Evolutionary conservation across 2,113 vertebrate species (phyloP).

Genomic region (Verasper variegatus): DNA sequence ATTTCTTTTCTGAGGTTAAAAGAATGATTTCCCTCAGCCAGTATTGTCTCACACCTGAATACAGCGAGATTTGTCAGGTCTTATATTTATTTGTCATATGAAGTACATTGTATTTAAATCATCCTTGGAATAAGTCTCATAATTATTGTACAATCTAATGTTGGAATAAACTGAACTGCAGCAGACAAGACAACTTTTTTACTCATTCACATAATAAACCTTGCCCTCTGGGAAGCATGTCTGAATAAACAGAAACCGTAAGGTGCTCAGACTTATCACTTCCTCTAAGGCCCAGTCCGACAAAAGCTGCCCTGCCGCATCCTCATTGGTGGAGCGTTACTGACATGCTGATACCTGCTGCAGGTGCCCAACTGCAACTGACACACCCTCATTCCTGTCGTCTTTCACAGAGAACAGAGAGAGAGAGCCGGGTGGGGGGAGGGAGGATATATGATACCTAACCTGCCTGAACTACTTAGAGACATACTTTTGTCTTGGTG

Average conservation of each 20-base stretch:
- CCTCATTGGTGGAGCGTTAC: constrained; percentile 40
- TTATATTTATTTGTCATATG: constrained; percentile 59
- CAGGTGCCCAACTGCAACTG: constrained; percentile 34
- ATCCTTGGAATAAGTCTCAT: constrained; percentile 17
- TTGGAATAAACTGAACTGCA: constrained; percentile 44
- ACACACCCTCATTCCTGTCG: constrained; percentile 62
- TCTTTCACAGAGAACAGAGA: constrained; percentile 7
- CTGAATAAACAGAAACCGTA: constrained; percentile 18
- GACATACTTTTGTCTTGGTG: constrained; percentile 49
- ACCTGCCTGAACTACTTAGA: constrained; percentile 72
- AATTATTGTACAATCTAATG: constrained; percentile 12
- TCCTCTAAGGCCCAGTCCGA: background rate
- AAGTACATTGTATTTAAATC: constrained; percentile 19
- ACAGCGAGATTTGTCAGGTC: background rate
- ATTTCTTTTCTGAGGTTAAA: constrained; percentile 10
- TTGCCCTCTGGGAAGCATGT: too few species aligned
- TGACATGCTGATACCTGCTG: constrained; percentile 57
- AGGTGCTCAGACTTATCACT: background rate
- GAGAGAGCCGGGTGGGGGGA: background rate
- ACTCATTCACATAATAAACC: background rate
- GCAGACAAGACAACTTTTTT: background rate
- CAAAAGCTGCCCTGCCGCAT: background rate
- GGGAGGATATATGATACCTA: constrained; percentile 54
- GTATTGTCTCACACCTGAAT: constrained; percentile 2
- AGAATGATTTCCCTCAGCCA: background rate